A percentile compares a stretch with the other conserved stretches of the same genome.
Evolutionary conservation across 2,797 vertebrate genomes (phyloP).

Genomic region (Sebastes itinus): DNA sequence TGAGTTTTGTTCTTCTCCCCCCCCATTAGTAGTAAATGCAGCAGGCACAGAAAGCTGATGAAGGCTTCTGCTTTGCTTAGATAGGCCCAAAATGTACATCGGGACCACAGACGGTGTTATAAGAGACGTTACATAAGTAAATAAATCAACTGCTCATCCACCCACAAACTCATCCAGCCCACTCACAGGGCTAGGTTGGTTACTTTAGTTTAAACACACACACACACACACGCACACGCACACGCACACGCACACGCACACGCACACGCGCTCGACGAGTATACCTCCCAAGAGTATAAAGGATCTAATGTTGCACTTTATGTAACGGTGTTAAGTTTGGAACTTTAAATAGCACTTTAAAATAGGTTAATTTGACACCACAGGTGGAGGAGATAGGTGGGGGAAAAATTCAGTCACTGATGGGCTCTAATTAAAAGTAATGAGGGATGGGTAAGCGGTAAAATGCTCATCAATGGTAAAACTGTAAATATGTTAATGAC

Average conservation of each 20-base stretch:
- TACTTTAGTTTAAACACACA: conserved; percentile 19
- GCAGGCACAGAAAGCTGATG: conserved; percentile 1
- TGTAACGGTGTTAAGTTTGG: not conserved
- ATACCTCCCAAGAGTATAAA: conserved; percentile 15
- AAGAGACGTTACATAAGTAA: conserved; percentile 62
- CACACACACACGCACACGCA: not conserved
- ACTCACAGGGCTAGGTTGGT: conserved; percentile 34
- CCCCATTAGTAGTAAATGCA: conserved; percentile 26
- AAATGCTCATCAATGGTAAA: not conserved
- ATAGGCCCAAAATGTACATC: conserved; percentile 38
- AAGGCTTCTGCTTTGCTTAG: conserved; percentile 24
- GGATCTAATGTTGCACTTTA: not conserved
- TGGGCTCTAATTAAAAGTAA: not conserved
- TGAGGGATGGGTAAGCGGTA: not conserved
- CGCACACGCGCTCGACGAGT: not conserved
- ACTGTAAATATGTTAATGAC: not conserved
- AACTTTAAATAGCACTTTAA: not conserved
- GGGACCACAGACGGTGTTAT: conserved; percentile 24
- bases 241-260: conserved; percentile 5
- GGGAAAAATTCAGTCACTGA: not conserved
- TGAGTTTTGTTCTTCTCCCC: conserved; percentile 13
- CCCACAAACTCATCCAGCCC: conserved; percentile 58
- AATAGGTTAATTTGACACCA: not conserved
- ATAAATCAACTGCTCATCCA: conserved; percentile 58
- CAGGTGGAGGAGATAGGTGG: not conserved